Evolutionary conservation across 2,888 invertebrate species (phyloP), one percentile per base, ranked within the genome.

Genomic region (Aethes cnicana): DNA sequence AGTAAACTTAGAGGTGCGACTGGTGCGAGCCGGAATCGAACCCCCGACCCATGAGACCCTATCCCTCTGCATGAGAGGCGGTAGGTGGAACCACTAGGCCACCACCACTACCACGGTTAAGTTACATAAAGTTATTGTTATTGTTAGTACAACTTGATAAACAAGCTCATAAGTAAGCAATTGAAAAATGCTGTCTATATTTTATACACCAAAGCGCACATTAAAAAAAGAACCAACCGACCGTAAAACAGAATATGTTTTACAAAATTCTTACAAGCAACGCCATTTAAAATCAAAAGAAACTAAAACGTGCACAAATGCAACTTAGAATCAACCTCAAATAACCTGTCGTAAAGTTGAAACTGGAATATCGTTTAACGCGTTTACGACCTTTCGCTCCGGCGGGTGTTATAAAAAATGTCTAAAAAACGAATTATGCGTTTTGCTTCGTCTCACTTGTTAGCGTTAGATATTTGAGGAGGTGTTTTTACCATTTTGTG

Each of bases 241-340:
- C 63, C 64, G 61, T 66, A 64, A 66, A 63, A 62, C 58, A 57
- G 58, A 65, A 64, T 69, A 62, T 73, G 74, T 74, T 71, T 68
- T 66, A 74, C 74, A 69, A 72, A 71, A 76, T 77, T 74, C 74
- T 69, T 72, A 74, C 70, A 72, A 64, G 62, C 53, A 47, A 47
- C 54, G 52, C 46, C 8, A 6, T 20, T 25, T 6, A 32, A 16
- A 3, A 7, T 9, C 33, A 20, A 6, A 35, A 49, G 12, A 32
- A 5, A 26, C 7, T 18, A 43, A 63, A 58, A 59, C 47, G 44
- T 37, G 42, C 20, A 36, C 53, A 46, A 58, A 63, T 55, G 54
- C 20, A 39, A 25, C 3, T 0, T 1, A 23, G 30, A 4, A 23
- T 37, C 12, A 5, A 8, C 14, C 9, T 18, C 14, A 23, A 5